Evolutionary conservation across 2,797 vertebrate genomes (phyloP).

Genomic region (Pseudochaenichthys georgianus): DNA sequence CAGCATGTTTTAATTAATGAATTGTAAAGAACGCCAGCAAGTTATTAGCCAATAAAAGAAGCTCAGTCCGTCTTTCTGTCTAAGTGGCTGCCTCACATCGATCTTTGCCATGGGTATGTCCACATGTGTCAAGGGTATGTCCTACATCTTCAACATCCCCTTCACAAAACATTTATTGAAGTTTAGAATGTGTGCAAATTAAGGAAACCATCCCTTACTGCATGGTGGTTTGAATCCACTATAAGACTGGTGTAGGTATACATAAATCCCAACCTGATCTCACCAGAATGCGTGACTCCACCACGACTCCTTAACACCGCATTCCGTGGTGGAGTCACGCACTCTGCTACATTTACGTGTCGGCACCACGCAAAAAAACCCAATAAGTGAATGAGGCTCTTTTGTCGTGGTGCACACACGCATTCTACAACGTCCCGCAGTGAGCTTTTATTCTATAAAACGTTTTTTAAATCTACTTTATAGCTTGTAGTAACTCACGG

Average conservation of each 20-base stretch:
- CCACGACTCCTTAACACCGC: too few relatives aligned
- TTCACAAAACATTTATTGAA: not conserved
- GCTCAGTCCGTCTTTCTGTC: constrained; percentile 25
- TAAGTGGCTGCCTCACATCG: constrained; percentile 43
- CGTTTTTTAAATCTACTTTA: too few relatives aligned
- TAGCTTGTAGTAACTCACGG: too few relatives aligned
- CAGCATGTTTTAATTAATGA: constrained; percentile 46
- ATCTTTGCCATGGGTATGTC: constrained; percentile 46
- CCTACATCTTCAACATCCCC: constrained; percentile 5
- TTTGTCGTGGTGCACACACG: too few relatives aligned
- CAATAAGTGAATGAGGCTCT: too few relatives aligned
- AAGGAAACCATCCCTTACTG: constrained; percentile 1
- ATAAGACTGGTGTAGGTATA: constrained; percentile 45
- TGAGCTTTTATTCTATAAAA: too few relatives aligned
- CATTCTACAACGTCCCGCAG: too few relatives aligned
- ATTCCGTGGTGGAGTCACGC: too few relatives aligned
- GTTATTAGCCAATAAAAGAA: constrained; percentile 59
- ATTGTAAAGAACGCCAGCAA: constrained; percentile 31
- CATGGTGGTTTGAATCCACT: constrained; percentile 5
- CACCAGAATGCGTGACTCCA: too few relatives aligned
- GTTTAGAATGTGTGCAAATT: not conserved
- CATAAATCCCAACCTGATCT: constrained; percentile 44
- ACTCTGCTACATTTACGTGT: too few relatives aligned
- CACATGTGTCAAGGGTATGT: constrained; percentile 30
- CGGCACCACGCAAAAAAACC: too few relatives aligned